These are phyloP conservation scores for Sebastes schlegelii DNA, from an alignment of 2,113 vertebrate species.

Conservation along the genomic window DNA sequence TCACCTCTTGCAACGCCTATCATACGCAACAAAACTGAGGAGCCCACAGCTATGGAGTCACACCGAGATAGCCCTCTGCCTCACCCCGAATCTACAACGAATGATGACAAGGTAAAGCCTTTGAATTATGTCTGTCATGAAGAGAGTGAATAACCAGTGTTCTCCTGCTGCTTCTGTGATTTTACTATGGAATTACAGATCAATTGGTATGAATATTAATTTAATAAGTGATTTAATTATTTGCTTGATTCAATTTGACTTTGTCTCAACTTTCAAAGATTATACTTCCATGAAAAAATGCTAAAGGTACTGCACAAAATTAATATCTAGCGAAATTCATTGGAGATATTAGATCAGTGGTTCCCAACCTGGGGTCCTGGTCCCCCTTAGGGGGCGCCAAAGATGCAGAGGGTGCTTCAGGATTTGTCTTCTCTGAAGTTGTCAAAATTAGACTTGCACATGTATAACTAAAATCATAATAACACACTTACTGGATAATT, in stretches of 20 bases:
- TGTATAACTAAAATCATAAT: too few relatives aligned
- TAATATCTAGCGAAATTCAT: background rate
- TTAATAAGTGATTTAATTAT: conserved; percentile 3
- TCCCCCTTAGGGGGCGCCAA: too few relatives aligned
- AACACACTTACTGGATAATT: too few relatives aligned
- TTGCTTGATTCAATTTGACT: conserved; percentile 17
- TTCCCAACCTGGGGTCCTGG: too few relatives aligned
- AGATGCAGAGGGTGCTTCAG: too few relatives aligned
- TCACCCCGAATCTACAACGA: conserved; percentile 97
- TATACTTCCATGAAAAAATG: background rate
- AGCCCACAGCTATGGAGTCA: conserved; percentile 88
- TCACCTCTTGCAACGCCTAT: conserved; percentile 96
- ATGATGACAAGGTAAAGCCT: conserved; percentile 91
- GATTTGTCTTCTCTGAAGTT: too few relatives aligned
- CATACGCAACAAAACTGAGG: conserved; percentile 96
- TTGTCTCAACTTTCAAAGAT: background rate
- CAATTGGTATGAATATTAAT: conserved; percentile 6
- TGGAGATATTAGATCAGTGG: background rate
- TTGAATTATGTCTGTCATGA: background rate
- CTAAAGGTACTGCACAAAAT: conserved; percentile 23
- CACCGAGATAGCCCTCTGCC: conserved; percentile 96
- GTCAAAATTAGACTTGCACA: too few relatives aligned
- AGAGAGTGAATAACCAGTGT: background rate
- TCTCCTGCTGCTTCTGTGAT: conserved; percentile 25
- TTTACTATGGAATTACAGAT: conserved; percentile 18